Conservation (phyloP, 2,113 vertebrate genomes). For the Chiloscyllium plagiosum region DNA sequence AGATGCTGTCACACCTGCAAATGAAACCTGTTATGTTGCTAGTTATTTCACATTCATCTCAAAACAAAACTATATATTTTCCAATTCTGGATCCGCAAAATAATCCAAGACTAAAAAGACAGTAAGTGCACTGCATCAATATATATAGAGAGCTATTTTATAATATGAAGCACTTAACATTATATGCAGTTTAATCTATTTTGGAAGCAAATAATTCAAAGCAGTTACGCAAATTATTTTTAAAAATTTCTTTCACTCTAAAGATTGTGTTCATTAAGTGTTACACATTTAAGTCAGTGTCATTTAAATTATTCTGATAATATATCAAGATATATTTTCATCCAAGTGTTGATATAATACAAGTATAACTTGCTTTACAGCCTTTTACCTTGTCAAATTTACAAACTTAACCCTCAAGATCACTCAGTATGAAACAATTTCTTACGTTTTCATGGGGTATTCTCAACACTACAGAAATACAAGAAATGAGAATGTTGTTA, state of each 20-base stretch:
- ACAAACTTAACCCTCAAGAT: conserved; percentile 21
- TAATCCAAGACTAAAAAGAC: not conserved
- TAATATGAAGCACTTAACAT: not conserved
- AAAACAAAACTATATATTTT: not conserved
- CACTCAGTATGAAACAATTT: conserved; percentile 47
- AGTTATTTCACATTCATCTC: not conserved
- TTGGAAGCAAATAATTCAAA: not conserved
- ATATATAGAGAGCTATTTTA: not conserved
- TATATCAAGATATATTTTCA: not conserved
- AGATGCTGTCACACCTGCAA: too few relatives aligned
- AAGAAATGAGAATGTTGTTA: conserved; percentile 57
- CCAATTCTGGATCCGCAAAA: not conserved
- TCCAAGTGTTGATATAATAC: not conserved
- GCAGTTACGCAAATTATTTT: not conserved
- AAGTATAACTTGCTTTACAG: not conserved
- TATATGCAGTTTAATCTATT: conserved; percentile 25
- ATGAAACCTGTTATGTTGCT: not conserved
- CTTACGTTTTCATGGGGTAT: conserved; percentile 84
- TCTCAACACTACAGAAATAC: conserved; percentile 75
- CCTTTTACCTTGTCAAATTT: not conserved
- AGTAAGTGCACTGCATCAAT: not conserved
- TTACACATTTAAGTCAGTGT: not conserved
- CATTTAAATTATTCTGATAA: not conserved
- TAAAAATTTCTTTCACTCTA: not conserved
- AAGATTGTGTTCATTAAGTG: not conserved